Evolutionary conservation across 1,140 invertebrate genomes (phyloP).

Genomic region (Ceratosolen solmsi): DNA sequence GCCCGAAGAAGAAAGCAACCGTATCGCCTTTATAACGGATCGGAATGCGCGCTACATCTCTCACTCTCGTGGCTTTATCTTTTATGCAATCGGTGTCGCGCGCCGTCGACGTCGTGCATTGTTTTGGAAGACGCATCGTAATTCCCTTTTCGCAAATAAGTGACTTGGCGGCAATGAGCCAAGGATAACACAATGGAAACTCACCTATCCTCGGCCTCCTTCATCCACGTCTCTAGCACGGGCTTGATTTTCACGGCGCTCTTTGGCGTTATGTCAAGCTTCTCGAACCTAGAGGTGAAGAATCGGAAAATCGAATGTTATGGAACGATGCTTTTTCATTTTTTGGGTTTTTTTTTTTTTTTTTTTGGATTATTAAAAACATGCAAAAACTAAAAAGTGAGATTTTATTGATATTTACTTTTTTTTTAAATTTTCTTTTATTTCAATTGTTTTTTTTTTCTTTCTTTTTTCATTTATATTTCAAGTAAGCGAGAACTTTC

Average conservation of each 20-base stretch:
- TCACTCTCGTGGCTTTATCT: background rate
- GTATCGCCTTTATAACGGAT: conserved; percentile 16
- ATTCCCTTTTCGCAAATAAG: background rate
- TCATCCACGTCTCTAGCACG: conserved; percentile 98
- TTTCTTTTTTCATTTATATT: background rate
- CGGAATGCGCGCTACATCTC: conserved; percentile 17
- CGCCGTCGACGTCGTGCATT: background rate
- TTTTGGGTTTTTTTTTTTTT: conserved; percentile 13
- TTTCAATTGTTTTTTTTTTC: too few species aligned
- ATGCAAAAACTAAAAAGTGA: conserved; percentile 37
- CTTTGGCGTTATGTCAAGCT: conserved; percentile 99
- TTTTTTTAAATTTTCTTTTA: background rate
- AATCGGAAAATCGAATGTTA: conserved; percentile 31
- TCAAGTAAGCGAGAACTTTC: conserved; percentile 7
- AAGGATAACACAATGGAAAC: conserved; percentile 61
- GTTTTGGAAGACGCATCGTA: background rate
- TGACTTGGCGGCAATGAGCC: background rate
- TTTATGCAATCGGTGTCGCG: conserved; percentile 16
- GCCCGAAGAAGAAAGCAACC: background rate
- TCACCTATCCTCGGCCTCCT: conserved; percentile 96
- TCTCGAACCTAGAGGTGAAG: conserved; percentile 90
- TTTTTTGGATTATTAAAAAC: conserved; percentile 13
- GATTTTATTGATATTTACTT: background rate
- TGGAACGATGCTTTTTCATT: background rate
- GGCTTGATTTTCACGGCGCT: conserved; percentile 99